Evolutionary conservation across 2,113 vertebrate genomes (phyloP).

Genomic region (Podiceps cristatus): DNA sequence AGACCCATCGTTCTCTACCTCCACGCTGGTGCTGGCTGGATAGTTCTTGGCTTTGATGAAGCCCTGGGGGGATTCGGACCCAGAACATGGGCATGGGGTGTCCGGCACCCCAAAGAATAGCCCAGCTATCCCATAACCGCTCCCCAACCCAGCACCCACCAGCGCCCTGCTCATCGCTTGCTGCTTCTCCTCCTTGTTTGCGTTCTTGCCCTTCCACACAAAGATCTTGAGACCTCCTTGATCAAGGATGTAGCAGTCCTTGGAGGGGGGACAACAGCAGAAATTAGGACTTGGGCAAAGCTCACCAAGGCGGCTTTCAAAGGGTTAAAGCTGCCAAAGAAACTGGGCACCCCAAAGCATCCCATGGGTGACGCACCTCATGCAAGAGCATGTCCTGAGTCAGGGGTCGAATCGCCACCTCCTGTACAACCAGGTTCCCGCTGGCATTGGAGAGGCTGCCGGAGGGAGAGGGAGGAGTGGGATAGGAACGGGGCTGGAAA

Average conservation of each 20-base stretch:
- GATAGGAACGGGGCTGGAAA: not conserved
- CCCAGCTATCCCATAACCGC: not conserved
- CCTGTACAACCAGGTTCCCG: slow-evolving; percentile 84
- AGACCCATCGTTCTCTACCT: slow-evolving; percentile 83
- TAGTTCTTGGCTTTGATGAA: slow-evolving; percentile 90
- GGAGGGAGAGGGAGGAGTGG: not conserved
- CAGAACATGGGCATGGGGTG: fast-evolving
- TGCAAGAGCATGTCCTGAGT: slow-evolving; percentile 84
- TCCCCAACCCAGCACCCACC: slow-evolving; percentile 53
- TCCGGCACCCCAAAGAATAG: not conserved
- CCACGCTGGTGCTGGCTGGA: slow-evolving; percentile 76
- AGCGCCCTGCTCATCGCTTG: slow-evolving; percentile 77
- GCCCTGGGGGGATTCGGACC: slow-evolving; percentile 61
- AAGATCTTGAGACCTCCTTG: slow-evolving; percentile 85
- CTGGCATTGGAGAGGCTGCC: slow-evolving; percentile 78
- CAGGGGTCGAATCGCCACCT: slow-evolving; percentile 81
- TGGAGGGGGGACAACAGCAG: not conserved
- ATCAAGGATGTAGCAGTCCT: slow-evolving; percentile 91
- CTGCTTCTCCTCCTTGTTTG: slow-evolving; percentile 80
- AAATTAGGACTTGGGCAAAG: not conserved
- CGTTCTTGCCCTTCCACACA: slow-evolving; percentile 86
- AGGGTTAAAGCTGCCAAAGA: not conserved
- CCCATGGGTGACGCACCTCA: slow-evolving; percentile 66
- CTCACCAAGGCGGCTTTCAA: not conserved
- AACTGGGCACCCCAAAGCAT: not conserved